phyloP scores from a whole-genome alignment of 2,888 invertebrate species.

The Melipona bicolor region DNA sequence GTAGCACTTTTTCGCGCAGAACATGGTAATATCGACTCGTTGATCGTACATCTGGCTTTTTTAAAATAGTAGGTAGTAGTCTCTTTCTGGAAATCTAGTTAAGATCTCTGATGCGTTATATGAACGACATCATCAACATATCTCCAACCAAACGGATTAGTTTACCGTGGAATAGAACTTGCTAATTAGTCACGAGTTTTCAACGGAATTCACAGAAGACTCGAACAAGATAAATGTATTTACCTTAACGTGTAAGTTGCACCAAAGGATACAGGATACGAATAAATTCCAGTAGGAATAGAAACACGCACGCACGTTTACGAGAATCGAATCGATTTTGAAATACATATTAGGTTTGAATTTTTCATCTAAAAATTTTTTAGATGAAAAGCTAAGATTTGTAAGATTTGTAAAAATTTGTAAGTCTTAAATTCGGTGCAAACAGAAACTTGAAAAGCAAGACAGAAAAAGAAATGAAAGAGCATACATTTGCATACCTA shows the following conservation, averaged over 20 bases:
- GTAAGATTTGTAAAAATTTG: too few species aligned
- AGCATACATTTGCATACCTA: too few species aligned
- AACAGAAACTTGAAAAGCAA: too few species aligned
- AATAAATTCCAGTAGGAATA: background rate
- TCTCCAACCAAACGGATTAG: background rate
- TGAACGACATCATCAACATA: background rate
- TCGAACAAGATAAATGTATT: background rate
- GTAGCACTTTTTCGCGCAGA: too few species aligned
- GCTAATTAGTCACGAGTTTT: slow-evolving; percentile 9
- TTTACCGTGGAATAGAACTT: background rate
- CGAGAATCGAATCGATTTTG: background rate
- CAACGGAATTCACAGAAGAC: background rate
- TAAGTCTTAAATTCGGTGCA: too few species aligned
- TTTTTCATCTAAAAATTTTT: background rate
- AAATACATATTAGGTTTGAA: too few species aligned
- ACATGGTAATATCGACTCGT: too few species aligned
- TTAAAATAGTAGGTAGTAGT: background rate
- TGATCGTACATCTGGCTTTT: background rate
- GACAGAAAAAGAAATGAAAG: too few species aligned
- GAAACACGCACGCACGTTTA: background rate
- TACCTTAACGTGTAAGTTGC: background rate
- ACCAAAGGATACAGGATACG: background rate
- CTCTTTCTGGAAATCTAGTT: background rate
- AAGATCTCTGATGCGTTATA: background rate
- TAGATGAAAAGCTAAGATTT: too few species aligned